Percentiles rank a stretch among this genome's conserved stretches.
Conservation (phyloP, 2,888 invertebrate species). For the Stenichneumon culpator region DNA sequence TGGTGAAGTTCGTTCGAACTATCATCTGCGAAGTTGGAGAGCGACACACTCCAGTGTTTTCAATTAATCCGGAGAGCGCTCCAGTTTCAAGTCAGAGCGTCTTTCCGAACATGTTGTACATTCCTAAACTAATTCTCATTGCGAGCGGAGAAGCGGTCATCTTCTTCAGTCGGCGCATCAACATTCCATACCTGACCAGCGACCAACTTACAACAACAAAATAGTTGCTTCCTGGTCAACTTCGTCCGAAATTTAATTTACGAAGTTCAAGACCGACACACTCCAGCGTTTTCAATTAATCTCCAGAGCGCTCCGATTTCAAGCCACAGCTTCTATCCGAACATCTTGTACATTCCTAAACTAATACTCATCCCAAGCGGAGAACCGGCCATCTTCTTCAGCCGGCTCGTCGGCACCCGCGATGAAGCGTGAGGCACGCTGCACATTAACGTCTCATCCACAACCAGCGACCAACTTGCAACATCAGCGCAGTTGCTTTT, state of each 20-base stretch:
- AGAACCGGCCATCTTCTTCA: conserved; percentile 67
- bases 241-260: too few relatives aligned
- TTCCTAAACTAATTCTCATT: conserved; percentile 23
- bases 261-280: too few relatives aligned
- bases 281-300: neutral
- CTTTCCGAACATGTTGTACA: neutral
- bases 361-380: conserved; percentile 81
- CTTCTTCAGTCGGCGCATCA: neutral
- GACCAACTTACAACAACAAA: neutral
- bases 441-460: neutral
- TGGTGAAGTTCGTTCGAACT: too few relatives aligned
- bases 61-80: neutral
- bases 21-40: too few relatives aligned
- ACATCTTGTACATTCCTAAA: conserved; percentile 71
- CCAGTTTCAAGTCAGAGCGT: too few relatives aligned
- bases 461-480: too few relatives aligned
- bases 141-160: neutral
- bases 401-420: conserved; percentile 56
- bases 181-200: too few relatives aligned
- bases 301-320: neutral
- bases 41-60: neutral
- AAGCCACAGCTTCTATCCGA: neutral
- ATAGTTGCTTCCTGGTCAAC: too few relatives aligned
- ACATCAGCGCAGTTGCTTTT: neutral
- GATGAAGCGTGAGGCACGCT: conserved; percentile 61